Conservation (phyloP, 1,140 invertebrate species). For the Prorops nasuta region DNA sequence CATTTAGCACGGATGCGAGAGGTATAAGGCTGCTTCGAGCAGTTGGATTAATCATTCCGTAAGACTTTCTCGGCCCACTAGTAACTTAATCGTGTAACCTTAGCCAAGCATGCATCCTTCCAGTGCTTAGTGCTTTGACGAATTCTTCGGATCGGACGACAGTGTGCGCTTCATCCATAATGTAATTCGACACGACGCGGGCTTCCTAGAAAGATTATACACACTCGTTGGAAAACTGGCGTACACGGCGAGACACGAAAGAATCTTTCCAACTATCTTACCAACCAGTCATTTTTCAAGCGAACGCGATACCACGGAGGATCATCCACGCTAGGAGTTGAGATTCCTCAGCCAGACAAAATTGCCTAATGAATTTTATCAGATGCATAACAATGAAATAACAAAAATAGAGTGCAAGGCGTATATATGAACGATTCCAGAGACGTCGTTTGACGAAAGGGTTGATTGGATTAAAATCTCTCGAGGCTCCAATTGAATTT, state of each 20-base stretch:
- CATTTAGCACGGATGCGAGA: too few species aligned
- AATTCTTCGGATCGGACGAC: conserved; percentile 26
- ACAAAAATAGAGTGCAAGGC: too few species aligned
- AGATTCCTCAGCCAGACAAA: background rate
- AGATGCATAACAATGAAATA: too few species aligned
- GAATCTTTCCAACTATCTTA: conserved; percentile 8
- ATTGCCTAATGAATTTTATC: too few species aligned
- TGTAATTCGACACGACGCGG: conserved; percentile 29
- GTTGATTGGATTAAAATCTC: too few species aligned
- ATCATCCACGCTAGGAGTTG: background rate
- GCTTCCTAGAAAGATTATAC: conserved; percentile 23
- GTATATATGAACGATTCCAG: too few species aligned
- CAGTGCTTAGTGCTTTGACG: too few species aligned
- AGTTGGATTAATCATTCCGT: too few species aligned
- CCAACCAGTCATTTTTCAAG: conserved; percentile 22
- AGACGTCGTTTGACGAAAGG: too few species aligned
- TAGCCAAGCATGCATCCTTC: conserved; percentile 18
- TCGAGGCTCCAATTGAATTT: too few species aligned
- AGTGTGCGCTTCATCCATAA: conserved; percentile 26
- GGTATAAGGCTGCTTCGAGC: too few species aligned
- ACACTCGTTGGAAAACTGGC: conserved; percentile 16
- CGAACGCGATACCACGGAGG: conserved; percentile 21
- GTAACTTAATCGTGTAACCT: conserved; percentile 17
- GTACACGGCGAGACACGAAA: conserved; percentile 7
- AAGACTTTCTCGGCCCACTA: too few species aligned